Base-by-base conservation (phyloP, 2,113 vertebrate genomes). In the Xenopus laevis region DNA sequence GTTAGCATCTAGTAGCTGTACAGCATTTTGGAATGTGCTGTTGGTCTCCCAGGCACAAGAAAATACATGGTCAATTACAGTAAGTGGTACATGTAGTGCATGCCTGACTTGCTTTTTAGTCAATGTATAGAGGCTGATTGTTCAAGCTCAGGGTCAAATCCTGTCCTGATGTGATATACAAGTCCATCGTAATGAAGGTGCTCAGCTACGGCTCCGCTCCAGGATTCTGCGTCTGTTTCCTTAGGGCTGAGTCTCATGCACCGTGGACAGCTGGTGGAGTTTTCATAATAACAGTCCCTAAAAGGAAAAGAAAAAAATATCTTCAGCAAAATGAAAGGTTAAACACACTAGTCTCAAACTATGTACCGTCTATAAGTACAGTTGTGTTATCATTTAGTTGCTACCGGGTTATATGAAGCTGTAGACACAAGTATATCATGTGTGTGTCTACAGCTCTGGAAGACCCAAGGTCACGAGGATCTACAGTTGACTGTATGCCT, bases 281-380 rank as follows among this genome's bases (percentile, higher is more conserved):
- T 96, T 89, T 99, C 97, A 1, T 97, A 99, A 84, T 97, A 98
- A 89, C 97, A 99, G 81, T 99, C 97, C 89, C 97, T 98, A 81
- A 40, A 6, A 17, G 4, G 27, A 1, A 27, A 58, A 15, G 13
- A 65, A 10, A 71, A 21, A 63, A 7, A 45, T 2, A 0, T 15
- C 23, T 27, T 27, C n/a, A n/a, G n/a, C n/a, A n/a, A n/a, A n/a
- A n/a, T n/a, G n/a, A n/a, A n/a, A n/a, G n/a, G n/a, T n/a, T n/a
- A n/a, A n/a, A n/a, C n/a, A n/a, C n/a, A n/a, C n/a, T n/a, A n/a
- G n/a, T n/a, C n/a, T n/a, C n/a, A n/a, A n/a, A n/a, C n/a, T n/a
- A n/a, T n/a, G n/a, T n/a, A n/a, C n/a, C n/a, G n/a, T n/a, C n/a
- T n/a, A n/a, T n/a, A n/a, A n/a, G n/a, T n/a, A n/a, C n/a, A n/a